phyloP scores from a whole-genome alignment of 2,888 invertebrate genomes.

The Tachystola acroxantha region DNA sequence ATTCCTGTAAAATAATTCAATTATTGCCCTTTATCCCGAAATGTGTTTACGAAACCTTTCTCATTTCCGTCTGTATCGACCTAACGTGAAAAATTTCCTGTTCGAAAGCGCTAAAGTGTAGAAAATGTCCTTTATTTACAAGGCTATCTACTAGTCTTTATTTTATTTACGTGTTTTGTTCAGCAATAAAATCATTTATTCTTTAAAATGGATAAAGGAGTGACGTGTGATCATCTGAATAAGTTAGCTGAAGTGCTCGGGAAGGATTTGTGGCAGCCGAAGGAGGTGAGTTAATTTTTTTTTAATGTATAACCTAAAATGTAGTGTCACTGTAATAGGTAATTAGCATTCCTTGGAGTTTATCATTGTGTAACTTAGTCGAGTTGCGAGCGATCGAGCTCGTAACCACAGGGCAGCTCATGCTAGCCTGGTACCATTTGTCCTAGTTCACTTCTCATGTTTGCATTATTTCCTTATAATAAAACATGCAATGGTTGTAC shows the following conservation, averaged over 20 bases:
- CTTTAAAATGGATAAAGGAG: slow-evolving; percentile 63
- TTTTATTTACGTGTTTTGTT: slow-evolving; percentile 43
- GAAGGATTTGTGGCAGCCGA: slow-evolving; percentile 65
- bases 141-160: slow-evolving; percentile 28
- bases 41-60: slow-evolving; percentile 45
- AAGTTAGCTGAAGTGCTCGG: slow-evolving; percentile 55
- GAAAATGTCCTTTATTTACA: slow-evolving; percentile 28
- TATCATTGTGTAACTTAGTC: slow-evolving; percentile 52
- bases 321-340: slow-evolving; percentile 35
- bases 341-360: slow-evolving; percentile 53
- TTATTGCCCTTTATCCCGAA: slow-evolving; percentile 47
- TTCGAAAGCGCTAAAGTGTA: slow-evolving; percentile 35
- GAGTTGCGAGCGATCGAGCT: slow-evolving; percentile 7
- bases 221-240: slow-evolving; percentile 71
- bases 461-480: slow-evolving; percentile 7
- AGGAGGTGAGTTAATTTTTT: slow-evolving; percentile 51
- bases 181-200: slow-evolving; percentile 31
- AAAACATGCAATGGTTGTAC: slow-evolving; percentile 3
- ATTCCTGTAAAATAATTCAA: slow-evolving; percentile 71
- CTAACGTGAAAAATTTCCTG: slow-evolving; percentile 25
- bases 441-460: slow-evolving; percentile 6
- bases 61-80: slow-evolving; percentile 24
- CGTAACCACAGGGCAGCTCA: slow-evolving; percentile 12
- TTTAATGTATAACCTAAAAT: slow-evolving; percentile 58
- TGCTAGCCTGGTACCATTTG: slow-evolving; percentile 12